Evolutionary conservation across 1,140 invertebrate species (phyloP).

Genomic region (Bombus huntii): DNA sequence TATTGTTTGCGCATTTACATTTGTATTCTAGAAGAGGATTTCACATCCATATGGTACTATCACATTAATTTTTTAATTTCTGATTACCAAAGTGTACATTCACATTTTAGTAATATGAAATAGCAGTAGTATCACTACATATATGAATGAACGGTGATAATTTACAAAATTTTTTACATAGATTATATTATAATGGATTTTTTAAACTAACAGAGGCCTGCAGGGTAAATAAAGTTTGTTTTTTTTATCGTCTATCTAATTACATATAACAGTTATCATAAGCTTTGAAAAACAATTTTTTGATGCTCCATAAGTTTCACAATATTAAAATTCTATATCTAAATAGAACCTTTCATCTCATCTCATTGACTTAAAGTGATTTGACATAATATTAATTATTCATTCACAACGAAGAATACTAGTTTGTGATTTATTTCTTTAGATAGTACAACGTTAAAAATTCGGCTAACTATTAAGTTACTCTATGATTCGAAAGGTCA

Average conservation of each 20-base stretch:
- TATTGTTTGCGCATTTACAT: constrained; percentile 35
- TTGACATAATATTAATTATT: not conserved
- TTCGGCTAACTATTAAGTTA: not conserved
- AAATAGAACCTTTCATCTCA: not conserved
- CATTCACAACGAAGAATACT: not conserved
- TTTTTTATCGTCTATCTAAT: not conserved
- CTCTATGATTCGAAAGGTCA: constrained; percentile 10
- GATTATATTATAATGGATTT: constrained; percentile 27
- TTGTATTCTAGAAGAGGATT: constrained; percentile 45
- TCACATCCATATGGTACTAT: constrained; percentile 37
- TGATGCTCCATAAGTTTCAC: not conserved
- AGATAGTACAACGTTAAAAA: not conserved
- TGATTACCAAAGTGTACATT: constrained; percentile 68
- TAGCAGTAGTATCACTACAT: constrained; percentile 41
- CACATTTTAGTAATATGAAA: constrained; percentile 60
- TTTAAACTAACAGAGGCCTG: constrained; percentile 29
- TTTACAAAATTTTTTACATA: constrained; percentile 74
- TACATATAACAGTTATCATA: not conserved
- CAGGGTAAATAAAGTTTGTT: constrained; percentile 4
- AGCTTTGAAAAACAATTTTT: not conserved
- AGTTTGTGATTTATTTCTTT: not conserved
- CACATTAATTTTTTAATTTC: constrained; percentile 61
- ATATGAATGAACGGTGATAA: constrained; percentile 61
- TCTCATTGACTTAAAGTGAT: not conserved
- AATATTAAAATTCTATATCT: not conserved